Base-by-base conservation (phyloP, 2,113 vertebrate species). In the Periophthalmodon schlosseri region DNA sequence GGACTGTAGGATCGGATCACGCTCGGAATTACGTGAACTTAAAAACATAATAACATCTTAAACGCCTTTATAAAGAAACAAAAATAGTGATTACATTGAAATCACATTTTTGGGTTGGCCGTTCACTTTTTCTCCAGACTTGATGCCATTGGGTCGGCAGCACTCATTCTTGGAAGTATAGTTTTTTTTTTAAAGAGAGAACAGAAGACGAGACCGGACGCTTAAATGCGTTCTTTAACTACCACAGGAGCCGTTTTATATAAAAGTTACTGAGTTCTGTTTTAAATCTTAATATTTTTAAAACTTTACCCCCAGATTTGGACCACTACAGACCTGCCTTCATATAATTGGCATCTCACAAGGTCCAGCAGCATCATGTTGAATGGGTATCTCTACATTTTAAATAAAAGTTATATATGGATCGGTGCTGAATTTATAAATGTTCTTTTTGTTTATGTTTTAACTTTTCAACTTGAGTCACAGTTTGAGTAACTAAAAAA, bases 391-490 rank as follows among this genome's bases (percentile, higher is more conserved):
- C 95, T 96, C 96, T 96, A 96, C 96, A 96, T 97, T 98, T 97
- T 96, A 96, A 98, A 97, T 96, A 97, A 98, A 93, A 96, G 95
- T 95, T 96, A 97, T 97, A 97, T 97, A 98, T 97, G 96, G 97
- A 98, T 98, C 95, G 97, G 97, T 99, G 97, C 97, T 99, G 96
- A 97, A 99, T 99, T 99, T 99, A 98, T 99, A 96, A 97, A 96
- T 96, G 95, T 97, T 96, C 94, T 94, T 95, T 96, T 94, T 94
- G 95, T 96, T 95, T 88, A 75, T 87, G 91, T 85, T 88, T 44
- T 95, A 94, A 96, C 96, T 96, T 96, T 96, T 95, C 95, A 96
- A 96, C 94, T 97, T 96, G 95, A 96, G 96, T 96, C 94, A 95
- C 95, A 94, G 95, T 96, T 96, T 96, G 95, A 97, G 96, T 96